These are phyloP conservation scores for Campoletis sonorensis DNA, from an alignment of 1,140 invertebrate species.

Conservation along the genomic window DNA sequence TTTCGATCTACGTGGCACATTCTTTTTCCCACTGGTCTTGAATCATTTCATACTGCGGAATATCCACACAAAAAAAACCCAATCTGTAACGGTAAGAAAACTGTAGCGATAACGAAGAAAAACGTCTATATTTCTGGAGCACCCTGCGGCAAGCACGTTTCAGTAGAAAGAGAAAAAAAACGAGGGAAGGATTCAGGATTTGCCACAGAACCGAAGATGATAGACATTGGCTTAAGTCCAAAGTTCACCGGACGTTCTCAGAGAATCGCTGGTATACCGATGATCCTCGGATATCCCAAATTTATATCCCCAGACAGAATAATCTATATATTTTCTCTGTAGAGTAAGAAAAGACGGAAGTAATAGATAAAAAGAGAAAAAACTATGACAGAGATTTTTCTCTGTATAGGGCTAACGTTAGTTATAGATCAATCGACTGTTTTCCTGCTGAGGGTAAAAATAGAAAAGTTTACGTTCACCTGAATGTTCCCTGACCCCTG, in stretches of 20 bases:
- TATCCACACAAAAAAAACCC: background rate
- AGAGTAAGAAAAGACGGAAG: background rate
- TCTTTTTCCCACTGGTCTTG: background rate
- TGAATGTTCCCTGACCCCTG: background rate
- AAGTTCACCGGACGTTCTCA: too few relatives aligned
- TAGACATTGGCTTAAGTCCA: constrained; percentile 8
- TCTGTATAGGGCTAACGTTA: background rate
- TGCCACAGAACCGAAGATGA: constrained; percentile 1
- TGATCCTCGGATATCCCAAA: background rate
- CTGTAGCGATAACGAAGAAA: background rate
- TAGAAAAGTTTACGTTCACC: background rate
- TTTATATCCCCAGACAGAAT: background rate
- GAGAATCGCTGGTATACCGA: background rate
- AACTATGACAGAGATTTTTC: background rate
- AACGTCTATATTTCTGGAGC: background rate
- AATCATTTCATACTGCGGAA: background rate
- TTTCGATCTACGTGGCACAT: background rate
- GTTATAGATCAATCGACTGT: background rate
- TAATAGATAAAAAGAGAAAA: background rate
- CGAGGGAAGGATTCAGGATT: background rate
- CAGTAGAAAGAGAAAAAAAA: background rate
- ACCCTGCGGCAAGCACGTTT: background rate
- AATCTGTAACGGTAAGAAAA: background rate
- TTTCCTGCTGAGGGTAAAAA: background rate
- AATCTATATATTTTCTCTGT: constrained; percentile 3